Evolutionary conservation across 1,140 invertebrate genomes (phyloP), one percentile per base, ranked within the genome.

Genomic region (Rhysida immarginata): DNA sequence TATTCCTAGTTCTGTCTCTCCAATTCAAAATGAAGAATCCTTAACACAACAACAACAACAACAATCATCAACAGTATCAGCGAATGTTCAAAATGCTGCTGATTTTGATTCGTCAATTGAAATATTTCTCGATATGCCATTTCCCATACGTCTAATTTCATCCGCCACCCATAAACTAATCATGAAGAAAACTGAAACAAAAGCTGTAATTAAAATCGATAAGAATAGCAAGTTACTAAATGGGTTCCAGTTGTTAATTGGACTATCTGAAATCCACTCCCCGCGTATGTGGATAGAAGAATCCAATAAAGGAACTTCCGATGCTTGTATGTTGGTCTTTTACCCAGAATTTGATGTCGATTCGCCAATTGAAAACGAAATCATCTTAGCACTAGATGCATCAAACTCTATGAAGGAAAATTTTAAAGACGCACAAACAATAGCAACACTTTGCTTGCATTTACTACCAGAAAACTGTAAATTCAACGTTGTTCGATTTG

Each of bases 251-350:
- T 49, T 55, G 25, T 11, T 55, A 8, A 55, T 55, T 20, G 26
- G 14, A 3, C 24, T 55, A 21, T 5, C 13, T 3, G 45, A 55
- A 49, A 55, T 55, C 14, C 54, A 55, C 43, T n/a, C 23, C 8
- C 54, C 54, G 8, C 14, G 54, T 8, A 55, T 55, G 54, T 55
- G 54, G 54, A 26, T 49, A 3, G 54, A 55, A 25, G n/a, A n/a
- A n/a, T 16, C 20, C 5, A 3, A 26, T 26, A 11, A n/a, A 45
- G 44, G 51, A 50, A 14, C 20, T 20, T n/a, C n/a, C n/a, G n/a
- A 55, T 55, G 54, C 44, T 55, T 8, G 24, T n/a, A n/a, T n/a
- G n/a, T n/a, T n/a, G n/a, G n/a, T n/a, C n/a, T n/a, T n/a, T n/a
- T n/a, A n/a, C n/a, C 54, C 54, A 49, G 18, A 13, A 8, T 55